phyloP scores from a whole-genome alignment of 2,113 vertebrate genomes.

The Nerophis lumbriciformis region DNA sequence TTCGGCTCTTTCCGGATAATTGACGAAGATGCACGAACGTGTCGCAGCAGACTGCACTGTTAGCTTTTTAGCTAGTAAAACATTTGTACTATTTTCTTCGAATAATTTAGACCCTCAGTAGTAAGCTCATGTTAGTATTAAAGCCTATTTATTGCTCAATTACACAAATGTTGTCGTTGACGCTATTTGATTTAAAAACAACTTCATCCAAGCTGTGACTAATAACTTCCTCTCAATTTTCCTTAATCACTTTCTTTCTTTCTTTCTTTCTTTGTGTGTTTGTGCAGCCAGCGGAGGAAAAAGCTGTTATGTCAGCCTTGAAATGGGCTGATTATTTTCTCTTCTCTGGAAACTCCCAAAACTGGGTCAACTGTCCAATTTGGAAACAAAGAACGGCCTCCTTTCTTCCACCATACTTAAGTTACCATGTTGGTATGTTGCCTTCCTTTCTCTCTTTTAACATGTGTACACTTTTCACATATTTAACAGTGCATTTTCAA shows the following conservation, averaged over 20 bases:
- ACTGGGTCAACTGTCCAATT: constrained; percentile 6
- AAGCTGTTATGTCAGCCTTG: not conserved
- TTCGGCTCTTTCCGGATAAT: constrained; percentile 33
- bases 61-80: not conserved
- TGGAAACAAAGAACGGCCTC: constrained; percentile 6
- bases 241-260: no score
- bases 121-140: no score
- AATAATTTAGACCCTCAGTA: no score
- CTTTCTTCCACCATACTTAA: not conserved
- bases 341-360: not conserved
- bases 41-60: not conserved
- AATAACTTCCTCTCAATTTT: no score
- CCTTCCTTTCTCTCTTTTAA: no score
- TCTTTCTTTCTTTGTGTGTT: no score
- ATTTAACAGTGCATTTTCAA: no score
- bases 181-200: no score
- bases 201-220: no score
- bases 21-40: constrained; percentile 23
- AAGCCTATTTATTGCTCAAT: not conserved
- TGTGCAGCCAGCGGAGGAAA: not conserved
- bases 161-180: no score
- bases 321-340: not conserved
- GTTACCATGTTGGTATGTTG: not conserved
- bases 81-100: no score
- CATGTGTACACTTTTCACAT: no score